Evolutionary conservation across 2,113 vertebrate species (phyloP), one percentile per base, ranked within the genome.

Genomic region (Eudyptes chrysolophus): DNA sequence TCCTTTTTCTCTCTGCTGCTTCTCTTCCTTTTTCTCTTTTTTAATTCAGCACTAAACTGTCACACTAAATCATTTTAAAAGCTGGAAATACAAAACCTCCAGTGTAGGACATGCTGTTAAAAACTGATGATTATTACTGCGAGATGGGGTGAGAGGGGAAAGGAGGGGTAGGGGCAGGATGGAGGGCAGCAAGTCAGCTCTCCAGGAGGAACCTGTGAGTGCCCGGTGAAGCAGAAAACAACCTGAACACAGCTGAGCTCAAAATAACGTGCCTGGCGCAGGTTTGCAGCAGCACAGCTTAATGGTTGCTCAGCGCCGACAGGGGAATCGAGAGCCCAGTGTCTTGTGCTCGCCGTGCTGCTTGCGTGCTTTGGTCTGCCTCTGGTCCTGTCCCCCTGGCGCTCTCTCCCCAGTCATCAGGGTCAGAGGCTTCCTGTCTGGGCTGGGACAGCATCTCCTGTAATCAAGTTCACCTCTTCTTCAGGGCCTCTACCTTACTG

Each of bases 41-140:
- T 90, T 8, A 93, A 96, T 93, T 97, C 94, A 93, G 80, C 48
- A 64, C 94, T 97, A 92, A 96, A 93, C 96, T 97, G 97, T 97
- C 97, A 95, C 44, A 86, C 78, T 96, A 95, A 96, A 97, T 97
- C 94, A 97, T 96, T 89, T 97, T 96, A 94, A 96, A 96, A 94
- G 92, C 94, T 91, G 64, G 36, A 94, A 89, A 90, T 95, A 87
- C 92, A 91, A 81, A 96, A 94, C 84, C 87, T 92, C 85, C 58
- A 52, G 80, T 75, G 90, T 90, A 92, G 90, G 81, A 93, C 95
- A 72, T 49, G 74, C 74, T 94, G 92, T 86, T 97, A 94, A 94
- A 92, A 97, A 72, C 69, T 30, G 87, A 81, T 87, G 87, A 90
- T 85, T 94, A 72, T 96, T 96, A 81, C 95, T 89, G 81, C 71